Conservation (phyloP, 1,140 invertebrate species). For the Coenobita brevimanus region DNA sequence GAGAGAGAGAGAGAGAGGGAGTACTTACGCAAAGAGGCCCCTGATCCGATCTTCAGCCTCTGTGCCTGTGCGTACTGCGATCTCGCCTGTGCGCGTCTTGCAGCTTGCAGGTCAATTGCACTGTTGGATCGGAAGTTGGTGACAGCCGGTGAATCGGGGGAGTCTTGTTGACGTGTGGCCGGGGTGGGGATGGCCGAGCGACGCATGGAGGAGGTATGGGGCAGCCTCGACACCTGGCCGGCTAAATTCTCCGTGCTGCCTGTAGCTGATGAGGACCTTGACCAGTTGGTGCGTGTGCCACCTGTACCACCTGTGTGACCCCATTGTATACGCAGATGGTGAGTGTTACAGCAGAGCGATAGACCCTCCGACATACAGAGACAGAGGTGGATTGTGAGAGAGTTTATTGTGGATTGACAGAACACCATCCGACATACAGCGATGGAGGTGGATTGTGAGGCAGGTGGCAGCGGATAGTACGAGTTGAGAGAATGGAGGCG, state of each 20-base stretch:
- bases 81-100: conserved; percentile 86
- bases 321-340: too few relatives aligned
- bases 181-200: conserved; percentile 59
- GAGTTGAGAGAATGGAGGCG: too few relatives aligned
- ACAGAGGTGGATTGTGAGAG: too few relatives aligned
- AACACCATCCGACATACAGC: too few relatives aligned
- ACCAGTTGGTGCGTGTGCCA: conserved; percentile 47
- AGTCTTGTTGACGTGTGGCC: conserved; percentile 53
- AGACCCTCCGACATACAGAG: too few relatives aligned
- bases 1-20: conserved; percentile 2
- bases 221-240: conserved; percentile 33
- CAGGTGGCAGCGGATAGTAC: conserved; percentile 37
- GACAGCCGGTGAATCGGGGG: conserved; percentile 50
- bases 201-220: conserved; percentile 41
- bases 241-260: conserved; percentile 70
- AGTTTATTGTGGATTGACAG: too few relatives aligned
- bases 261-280: conserved; percentile 63
- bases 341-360: too few relatives aligned
- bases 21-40: conserved; percentile 84
- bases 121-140: conserved; percentile 85
- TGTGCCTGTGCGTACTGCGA: conserved; percentile 85
- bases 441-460: conserved; percentile 27
- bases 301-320: conserved; percentile 27
- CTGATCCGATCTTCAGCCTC: conserved; percentile 81
- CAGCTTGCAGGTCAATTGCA: conserved; percentile 92